These are phyloP conservation scores for Calidris pugnax DNA, from an alignment of 2,113 vertebrate species.

Conservation along the genomic window DNA sequence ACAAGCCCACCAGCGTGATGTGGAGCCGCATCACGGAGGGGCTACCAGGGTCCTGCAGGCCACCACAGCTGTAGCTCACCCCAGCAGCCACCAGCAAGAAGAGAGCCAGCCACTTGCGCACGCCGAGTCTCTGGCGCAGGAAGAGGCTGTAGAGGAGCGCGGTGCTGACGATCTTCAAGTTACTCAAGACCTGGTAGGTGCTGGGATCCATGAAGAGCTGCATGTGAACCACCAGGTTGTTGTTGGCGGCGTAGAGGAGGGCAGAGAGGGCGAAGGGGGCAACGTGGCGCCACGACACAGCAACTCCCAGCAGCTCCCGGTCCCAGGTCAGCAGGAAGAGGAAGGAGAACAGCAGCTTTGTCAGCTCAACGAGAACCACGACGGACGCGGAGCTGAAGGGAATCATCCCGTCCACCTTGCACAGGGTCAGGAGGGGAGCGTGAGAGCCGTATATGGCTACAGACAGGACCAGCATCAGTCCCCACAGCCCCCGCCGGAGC, in stretches of 20 bases:
- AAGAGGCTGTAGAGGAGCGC: slow-evolving; percentile 87
- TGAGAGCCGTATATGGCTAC: slow-evolving; percentile 90
- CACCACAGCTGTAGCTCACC: slow-evolving; percentile 82
- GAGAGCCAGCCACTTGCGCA: slow-evolving; percentile 80
- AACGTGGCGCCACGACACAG: slow-evolving; percentile 52
- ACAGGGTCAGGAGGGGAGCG: slow-evolving; percentile 86
- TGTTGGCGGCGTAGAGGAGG: slow-evolving; percentile 90
- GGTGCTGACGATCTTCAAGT: slow-evolving; percentile 90
- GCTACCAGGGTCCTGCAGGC: slow-evolving; percentile 61
- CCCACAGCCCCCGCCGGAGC: slow-evolving; percentile 74
- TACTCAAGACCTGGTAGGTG: slow-evolving; percentile 92
- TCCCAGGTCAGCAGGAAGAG: slow-evolving; percentile 66
- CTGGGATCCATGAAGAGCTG: slow-evolving; percentile 95
- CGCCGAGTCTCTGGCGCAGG: slow-evolving; percentile 77
- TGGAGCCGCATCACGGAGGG: slow-evolving; percentile 59
- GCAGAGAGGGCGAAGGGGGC: slow-evolving; percentile 86
- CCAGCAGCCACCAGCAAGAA: slow-evolving; percentile 84
- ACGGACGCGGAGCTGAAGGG: slow-evolving; percentile 87
- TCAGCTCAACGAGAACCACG: slow-evolving; percentile 86
- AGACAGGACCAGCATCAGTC: slow-evolving; percentile 80
- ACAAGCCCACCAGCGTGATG: slow-evolving; percentile 81
- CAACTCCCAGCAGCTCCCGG: neutral
- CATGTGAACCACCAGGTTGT: slow-evolving; percentile 93
- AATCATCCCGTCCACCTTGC: slow-evolving; percentile 82
- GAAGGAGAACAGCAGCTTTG: slow-evolving; percentile 82